phyloP scores from a whole-genome alignment of 2,888 invertebrate species.

The Cotesia congregata region DNA sequence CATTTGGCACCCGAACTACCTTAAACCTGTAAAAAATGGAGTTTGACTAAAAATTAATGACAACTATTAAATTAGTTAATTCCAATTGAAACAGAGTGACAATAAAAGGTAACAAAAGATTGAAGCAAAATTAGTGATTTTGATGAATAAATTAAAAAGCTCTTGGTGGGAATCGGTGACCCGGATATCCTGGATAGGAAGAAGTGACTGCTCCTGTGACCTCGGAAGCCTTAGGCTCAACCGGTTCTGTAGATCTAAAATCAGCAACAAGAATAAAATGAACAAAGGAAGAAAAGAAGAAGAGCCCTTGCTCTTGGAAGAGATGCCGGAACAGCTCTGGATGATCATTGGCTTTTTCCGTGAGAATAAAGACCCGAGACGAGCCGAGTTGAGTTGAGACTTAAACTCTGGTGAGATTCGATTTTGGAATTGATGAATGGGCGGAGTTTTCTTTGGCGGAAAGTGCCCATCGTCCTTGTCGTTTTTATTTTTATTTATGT shows the following conservation, averaged over 20 bases:
- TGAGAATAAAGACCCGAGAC: slow-evolving; percentile 34
- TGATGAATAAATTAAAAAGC: background rate
- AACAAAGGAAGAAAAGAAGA: background rate
- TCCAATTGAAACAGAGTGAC: slow-evolving; percentile 4
- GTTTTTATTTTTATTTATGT: slow-evolving; percentile 23
- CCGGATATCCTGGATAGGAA: slow-evolving; percentile 46
- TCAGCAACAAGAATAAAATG: background rate
- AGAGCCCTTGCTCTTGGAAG: slow-evolving; percentile 46
- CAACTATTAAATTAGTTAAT: slow-evolving; percentile 8
- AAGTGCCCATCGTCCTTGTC: slow-evolving; percentile 48
- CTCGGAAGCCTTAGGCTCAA: slow-evolving; percentile 45
- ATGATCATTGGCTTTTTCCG: slow-evolving; percentile 40
- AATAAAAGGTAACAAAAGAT: background rate
- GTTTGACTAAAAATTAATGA: background rate
- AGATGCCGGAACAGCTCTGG: slow-evolving; percentile 45
- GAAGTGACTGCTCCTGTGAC: slow-evolving; percentile 30
- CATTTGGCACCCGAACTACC: too few relatives aligned
- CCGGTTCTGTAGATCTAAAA: slow-evolving; percentile 37
- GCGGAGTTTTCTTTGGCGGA: slow-evolving; percentile 48
- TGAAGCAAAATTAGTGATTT: slow-evolving; percentile 7
- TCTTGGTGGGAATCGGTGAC: slow-evolving; percentile 28
- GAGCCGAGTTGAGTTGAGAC: slow-evolving; percentile 33
- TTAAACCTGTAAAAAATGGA: slow-evolving; percentile 16
- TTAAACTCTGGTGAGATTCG: slow-evolving; percentile 46
- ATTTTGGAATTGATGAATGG: slow-evolving; percentile 53